Base-by-base conservation (phyloP, 2,888 invertebrate species). In the Conus canariensis region DNA sequence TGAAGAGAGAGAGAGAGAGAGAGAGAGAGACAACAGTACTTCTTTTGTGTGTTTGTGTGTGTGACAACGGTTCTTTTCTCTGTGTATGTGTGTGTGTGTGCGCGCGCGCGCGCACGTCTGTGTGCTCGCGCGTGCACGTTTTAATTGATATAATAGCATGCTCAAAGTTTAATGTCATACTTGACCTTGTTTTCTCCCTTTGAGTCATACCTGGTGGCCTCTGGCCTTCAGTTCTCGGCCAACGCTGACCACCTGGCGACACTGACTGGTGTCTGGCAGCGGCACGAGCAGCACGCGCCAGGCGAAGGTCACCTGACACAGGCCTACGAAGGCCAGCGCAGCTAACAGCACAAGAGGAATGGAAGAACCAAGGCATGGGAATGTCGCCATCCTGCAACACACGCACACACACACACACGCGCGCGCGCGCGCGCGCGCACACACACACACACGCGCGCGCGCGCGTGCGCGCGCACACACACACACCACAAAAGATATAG, bases 211-310 rank as follows among this genome's bases (percentile, higher is more conserved):
- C 89, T 77, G 89, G 58, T 89, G 89, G 59, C 89, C 89, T 0
- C 85, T 67, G 9, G 89, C 0, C 74, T 85, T 70, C 59, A 89
- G 85, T 58, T 85, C 85, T n/a, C 89, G 89, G 14, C 89, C 89
- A 5, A 89, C 25, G 85, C 89, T 85, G 89, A 89, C 89, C 89
- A 85, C n/a, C 77, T 89, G 74, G 19, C 89, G 89, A 89, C 89
- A 89, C 85, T 89, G 89, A 16, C 89, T 74, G 70, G 85, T 85
- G 64, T 85, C 89, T 2, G 89, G 89, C 58, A 89, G 59, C 10
- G 89, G 89, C 58, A 89, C 16, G 19, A 89, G 89, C 60, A 85
- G 64, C 89, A 89, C 89, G 58, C 89, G 89, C 70, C 56, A 83
- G 9, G 58, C 89, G 3, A 59, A 45, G 45, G 82, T n/a, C 60